These are phyloP conservation scores for Melinaea menophilus DNA, from an alignment of 2,888 invertebrate genomes.

Conservation along the genomic window DNA sequence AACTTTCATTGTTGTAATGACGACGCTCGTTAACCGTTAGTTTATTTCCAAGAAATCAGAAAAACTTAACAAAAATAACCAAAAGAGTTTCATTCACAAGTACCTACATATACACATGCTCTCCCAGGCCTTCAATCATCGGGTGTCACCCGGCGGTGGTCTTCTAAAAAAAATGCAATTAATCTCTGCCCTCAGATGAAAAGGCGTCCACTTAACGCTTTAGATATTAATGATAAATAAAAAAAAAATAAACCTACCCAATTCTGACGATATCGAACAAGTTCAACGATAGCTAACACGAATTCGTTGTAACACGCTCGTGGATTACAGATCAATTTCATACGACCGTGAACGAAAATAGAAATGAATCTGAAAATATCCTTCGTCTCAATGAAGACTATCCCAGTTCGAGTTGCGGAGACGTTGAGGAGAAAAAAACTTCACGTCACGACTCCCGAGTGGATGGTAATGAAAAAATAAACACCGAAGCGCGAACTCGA, in stretches of 20 bases:
- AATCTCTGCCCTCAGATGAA: conserved; percentile 37
- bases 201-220: conserved; percentile 30
- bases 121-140: conserved; percentile 46
- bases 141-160: conserved; percentile 47
- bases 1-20: conserved; percentile 21
- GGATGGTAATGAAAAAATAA: conserved; percentile 58
- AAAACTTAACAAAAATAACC: conserved; percentile 18
- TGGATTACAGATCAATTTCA: conserved; percentile 20
- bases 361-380: conserved; percentile 28
- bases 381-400: conserved; percentile 27
- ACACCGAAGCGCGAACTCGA: conserved; percentile 14
- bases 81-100: conserved; percentile 37
- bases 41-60: conserved; percentile 23
- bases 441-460: conserved; percentile 66
- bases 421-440: conserved; percentile 50
- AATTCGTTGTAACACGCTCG: conserved; percentile 27
- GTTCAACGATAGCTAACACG: conserved; percentile 9
- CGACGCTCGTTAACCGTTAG: conserved; percentile 26
- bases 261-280: conserved; percentile 6
- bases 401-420: conserved; percentile 56
- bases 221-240: conserved; percentile 33
- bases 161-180: conserved; percentile 47
- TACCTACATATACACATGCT: conserved; percentile 35
- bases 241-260: conserved; percentile 30
- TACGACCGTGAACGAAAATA: conserved; percentile 24